These are phyloP conservation scores for Sebastolobus altivelis DNA, from an alignment of 2,797 vertebrate species.

Conservation along the genomic window DNA sequence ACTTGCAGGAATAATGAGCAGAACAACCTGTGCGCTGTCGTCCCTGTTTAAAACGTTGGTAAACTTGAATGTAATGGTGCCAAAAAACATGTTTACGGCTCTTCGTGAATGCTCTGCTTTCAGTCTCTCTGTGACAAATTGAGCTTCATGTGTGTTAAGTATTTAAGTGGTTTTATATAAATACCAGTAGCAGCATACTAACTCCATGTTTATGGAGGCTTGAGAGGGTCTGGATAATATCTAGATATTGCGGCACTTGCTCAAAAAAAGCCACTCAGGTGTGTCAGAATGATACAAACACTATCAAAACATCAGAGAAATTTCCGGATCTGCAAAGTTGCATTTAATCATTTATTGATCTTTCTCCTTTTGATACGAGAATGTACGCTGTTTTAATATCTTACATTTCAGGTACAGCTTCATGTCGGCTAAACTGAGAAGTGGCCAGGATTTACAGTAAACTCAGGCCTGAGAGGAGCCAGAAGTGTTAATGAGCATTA, in stretches of 20 bases:
- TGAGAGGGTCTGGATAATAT: slow-evolving; percentile 87
- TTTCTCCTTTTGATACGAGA: slow-evolving; percentile 6
- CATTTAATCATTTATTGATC: not conserved
- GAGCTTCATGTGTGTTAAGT: slow-evolving; percentile 49
- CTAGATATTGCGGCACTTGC: slow-evolving; percentile 75
- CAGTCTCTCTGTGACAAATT: slow-evolving; percentile 58
- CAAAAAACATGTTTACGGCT: slow-evolving; percentile 19
- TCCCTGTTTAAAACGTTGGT: slow-evolving; percentile 15
- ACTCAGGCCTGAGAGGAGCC: slow-evolving; percentile 79
- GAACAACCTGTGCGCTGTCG: slow-evolving; percentile 7
- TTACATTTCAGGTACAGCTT: not conserved
- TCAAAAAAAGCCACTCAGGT: slow-evolving; percentile 80
- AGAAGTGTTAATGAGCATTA: slow-evolving; percentile 89
- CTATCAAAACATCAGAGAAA: slow-evolving; percentile 16
- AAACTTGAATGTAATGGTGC: slow-evolving; percentile 16
- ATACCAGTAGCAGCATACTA: slow-evolving; percentile 70
- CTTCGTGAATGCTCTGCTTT: slow-evolving; percentile 24
- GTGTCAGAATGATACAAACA: slow-evolving; percentile 61
- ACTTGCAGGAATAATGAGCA: slow-evolving; percentile 18
- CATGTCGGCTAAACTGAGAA: slow-evolving; percentile 18
- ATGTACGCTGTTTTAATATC: not conserved
- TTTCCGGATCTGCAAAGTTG: slow-evolving; percentile 12
- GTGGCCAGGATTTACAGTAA: slow-evolving; percentile 52
- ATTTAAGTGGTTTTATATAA: slow-evolving; percentile 71
- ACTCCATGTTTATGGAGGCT: slow-evolving; percentile 78